Conservation (phyloP, 2,113 vertebrate genomes). For the Lonchura striata region DNA sequence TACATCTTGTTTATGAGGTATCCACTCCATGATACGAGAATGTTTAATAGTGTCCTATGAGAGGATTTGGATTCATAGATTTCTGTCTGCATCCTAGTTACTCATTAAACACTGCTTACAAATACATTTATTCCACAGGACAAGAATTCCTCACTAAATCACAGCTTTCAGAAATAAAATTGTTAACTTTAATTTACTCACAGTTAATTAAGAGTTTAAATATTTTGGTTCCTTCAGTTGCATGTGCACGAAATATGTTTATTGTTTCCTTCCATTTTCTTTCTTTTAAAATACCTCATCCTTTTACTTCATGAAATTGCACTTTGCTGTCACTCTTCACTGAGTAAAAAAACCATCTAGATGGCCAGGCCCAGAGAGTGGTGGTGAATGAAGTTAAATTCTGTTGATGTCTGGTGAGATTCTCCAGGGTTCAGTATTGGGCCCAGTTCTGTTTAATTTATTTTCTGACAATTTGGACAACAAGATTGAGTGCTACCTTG, state of each 20-base stretch:
- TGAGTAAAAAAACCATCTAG: not conserved
- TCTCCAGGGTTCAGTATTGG: not conserved
- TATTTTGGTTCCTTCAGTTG: not conserved
- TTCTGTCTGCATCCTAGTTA: not conserved
- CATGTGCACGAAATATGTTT: not conserved
- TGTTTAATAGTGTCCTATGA: not conserved
- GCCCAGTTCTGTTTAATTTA: not conserved
- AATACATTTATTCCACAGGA: not conserved
- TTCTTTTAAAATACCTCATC: not conserved
- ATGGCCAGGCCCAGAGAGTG: too few species aligned
- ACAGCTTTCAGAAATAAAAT: not conserved
- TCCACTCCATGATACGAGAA: not conserved
- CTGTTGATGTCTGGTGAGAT: rapidly evolving
- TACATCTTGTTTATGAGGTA: not conserved
- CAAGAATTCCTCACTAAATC: not conserved
- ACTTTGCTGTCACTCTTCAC: not conserved
- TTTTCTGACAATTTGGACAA: not conserved
- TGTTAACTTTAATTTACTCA: not conserved
- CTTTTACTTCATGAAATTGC: not conserved
- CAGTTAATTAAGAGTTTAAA: not conserved
- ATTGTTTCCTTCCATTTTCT: not conserved
- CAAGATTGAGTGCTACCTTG: too few species aligned
- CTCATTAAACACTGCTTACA: not conserved
- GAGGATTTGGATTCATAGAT: not conserved
- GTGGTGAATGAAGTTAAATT: not conserved